Conservation (phyloP, 1,140 invertebrate genomes). For the Apolygus lucorum region DNA sequence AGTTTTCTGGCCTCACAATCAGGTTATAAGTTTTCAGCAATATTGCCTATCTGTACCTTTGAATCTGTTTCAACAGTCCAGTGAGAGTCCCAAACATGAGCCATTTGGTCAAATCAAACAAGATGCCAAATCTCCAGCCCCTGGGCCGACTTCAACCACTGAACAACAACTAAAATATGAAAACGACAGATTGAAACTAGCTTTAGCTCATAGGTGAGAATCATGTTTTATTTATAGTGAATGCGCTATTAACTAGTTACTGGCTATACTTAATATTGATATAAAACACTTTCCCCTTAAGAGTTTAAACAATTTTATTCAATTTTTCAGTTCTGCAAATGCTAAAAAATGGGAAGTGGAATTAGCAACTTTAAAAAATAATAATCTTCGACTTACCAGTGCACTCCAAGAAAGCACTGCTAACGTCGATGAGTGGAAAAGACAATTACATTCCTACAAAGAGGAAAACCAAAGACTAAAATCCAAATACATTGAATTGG, state of each 20-base stretch:
- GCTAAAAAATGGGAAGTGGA: constrained; percentile 98
- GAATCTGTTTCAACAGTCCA: too few species aligned
- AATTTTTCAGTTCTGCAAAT: constrained; percentile 83
- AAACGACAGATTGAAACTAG: constrained; percentile 91
- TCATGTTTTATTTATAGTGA: too few species aligned
- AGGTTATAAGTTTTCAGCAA: neutral
- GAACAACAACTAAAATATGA: constrained; percentile 94
- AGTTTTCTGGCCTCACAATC: neutral
- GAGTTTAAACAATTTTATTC: too few species aligned
- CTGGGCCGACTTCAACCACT: constrained; percentile 43
- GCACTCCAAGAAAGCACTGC: constrained; percentile 94
- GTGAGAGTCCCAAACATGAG: constrained; percentile 55
- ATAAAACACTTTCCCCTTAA: too few species aligned
- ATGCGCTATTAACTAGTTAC: too few species aligned
- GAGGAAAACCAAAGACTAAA: constrained; percentile 89
- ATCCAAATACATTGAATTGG: constrained; percentile 60
- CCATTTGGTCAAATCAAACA: too few species aligned
- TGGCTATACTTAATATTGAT: too few species aligned
- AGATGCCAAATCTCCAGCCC: constrained; percentile 39
- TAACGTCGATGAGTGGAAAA: constrained; percentile 97
- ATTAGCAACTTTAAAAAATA: constrained; percentile 89
- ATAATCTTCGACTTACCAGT: constrained; percentile 87
- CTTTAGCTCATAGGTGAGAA: constrained; percentile 86
- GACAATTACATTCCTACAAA: constrained; percentile 89
- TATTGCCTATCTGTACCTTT: constrained; percentile 23